phyloP scores from a whole-genome alignment of 2,888 invertebrate species.

The Heterodera filipjevi region DNA sequence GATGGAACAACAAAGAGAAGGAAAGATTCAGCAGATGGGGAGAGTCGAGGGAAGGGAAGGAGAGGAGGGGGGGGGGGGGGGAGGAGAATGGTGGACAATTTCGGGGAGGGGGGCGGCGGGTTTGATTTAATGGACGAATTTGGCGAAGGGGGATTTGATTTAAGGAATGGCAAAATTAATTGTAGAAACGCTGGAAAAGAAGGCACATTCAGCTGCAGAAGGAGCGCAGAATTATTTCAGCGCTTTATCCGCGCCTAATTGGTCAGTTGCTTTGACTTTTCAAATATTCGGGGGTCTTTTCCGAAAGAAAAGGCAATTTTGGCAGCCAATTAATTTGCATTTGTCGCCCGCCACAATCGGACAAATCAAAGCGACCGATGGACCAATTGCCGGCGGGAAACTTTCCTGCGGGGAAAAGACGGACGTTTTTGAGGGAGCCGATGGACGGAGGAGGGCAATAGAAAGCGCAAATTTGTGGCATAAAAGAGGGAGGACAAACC shows the following conservation, averaged over 20 bases:
- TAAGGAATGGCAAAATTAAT: not conserved
- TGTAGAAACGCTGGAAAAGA: not conserved
- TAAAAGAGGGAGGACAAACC: not conserved
- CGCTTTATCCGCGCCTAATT: not conserved
- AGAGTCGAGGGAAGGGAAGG: not conserved
- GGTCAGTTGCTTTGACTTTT: not conserved
- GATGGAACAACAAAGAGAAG: not conserved
- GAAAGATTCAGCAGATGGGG: not conserved
- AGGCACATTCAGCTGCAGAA: not conserved
- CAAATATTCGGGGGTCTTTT: constrained; percentile 1
- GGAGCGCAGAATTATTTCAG: not conserved
- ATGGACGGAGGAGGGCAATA: not conserved
- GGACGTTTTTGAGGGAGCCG: not conserved
- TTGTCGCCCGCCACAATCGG: not conserved
- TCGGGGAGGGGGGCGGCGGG: not conserved
- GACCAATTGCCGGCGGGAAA: constrained; percentile 9
- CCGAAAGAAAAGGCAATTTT: not conserved
- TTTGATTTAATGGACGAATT: not conserved
- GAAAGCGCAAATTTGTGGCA: constrained; percentile 5
- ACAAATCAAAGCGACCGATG: constrained; percentile 11
- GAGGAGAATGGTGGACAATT: not conserved
- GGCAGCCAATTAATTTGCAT: constrained; percentile 19
- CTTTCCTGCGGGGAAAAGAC: not conserved
- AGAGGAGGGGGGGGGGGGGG: not conserved
- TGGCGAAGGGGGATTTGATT: not conserved